Conservation (phyloP, 2,113 vertebrate species). For the Polypterus bichir region DNA sequence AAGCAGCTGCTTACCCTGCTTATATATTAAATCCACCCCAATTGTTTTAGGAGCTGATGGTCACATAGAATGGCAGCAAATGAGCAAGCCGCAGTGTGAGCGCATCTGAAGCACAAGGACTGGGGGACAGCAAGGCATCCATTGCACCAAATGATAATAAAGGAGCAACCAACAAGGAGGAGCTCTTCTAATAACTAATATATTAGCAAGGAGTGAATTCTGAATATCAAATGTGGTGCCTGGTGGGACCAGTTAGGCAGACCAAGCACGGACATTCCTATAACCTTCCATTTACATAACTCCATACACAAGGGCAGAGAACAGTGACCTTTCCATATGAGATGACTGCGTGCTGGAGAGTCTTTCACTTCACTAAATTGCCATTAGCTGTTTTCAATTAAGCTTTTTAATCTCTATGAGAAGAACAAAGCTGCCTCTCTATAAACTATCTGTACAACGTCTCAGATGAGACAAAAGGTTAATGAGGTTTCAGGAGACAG, state of each 20-base stretch:
- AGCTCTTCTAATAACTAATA: too few species aligned
- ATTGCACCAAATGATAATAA: too few species aligned
- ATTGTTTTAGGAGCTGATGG: too few species aligned
- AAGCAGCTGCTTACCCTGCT: too few species aligned
- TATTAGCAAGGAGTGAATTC: too few species aligned
- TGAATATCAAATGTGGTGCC: too few species aligned
- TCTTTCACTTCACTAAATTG: conserved; percentile 19
- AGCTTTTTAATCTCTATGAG: conserved; percentile 16
- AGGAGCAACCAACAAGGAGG: too few species aligned
- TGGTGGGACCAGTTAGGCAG: not conserved
- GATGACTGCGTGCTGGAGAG: conserved; percentile 13
- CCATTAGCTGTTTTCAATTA: conserved; percentile 23
- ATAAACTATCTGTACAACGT: conserved; percentile 11
- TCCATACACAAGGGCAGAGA: not conserved
- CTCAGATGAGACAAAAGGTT: conserved; percentile 17
- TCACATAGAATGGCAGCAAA: too few species aligned
- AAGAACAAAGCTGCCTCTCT: conserved; percentile 13
- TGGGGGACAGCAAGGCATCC: too few species aligned
- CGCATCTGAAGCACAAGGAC: too few species aligned
- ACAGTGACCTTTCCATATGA: conserved; percentile 16
- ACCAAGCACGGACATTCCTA: not conserved
- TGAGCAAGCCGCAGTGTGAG: too few species aligned
- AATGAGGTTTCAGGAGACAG: conserved; percentile 17
- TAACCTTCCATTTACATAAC: not conserved
- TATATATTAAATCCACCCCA: too few species aligned